Evolutionary conservation across 2,113 vertebrate species (phyloP).

Genomic region (Coturnix japonica): DNA sequence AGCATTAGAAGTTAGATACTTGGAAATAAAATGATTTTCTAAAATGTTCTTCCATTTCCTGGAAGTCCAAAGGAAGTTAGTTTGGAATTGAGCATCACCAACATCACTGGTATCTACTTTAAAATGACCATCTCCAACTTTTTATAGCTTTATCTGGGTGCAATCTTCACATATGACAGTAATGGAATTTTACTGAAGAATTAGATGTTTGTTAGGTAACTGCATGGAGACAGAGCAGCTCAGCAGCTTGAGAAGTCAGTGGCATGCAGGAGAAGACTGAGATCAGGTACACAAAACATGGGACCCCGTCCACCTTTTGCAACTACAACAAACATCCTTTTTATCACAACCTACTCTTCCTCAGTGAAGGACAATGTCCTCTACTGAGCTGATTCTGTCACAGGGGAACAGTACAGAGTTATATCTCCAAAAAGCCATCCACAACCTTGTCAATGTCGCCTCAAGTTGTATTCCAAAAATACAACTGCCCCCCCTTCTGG

Average conservation of each 20-base stretch:
- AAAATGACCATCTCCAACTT: not conserved
- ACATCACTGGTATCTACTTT: not conserved
- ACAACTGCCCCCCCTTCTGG: constrained; percentile 54
- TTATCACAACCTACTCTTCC: not conserved
- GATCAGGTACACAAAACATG: not conserved
- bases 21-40: constrained; percentile 12
- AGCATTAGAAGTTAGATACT: not conserved
- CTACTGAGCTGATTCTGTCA: not conserved
- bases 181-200: constrained; percentile 16
- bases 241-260: not conserved
- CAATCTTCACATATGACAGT: not conserved
- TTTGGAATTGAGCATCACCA: not conserved
- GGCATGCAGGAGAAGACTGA: not conserved
- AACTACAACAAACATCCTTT: not conserved
- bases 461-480: constrained; percentile 19
- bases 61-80: not conserved
- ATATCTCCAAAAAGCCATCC: not conserved
- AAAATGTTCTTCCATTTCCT: not conserved
- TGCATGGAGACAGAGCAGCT: not conserved
- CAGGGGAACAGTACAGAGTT: not conserved
- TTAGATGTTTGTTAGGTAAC: not conserved
- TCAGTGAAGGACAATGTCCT: not conserved
- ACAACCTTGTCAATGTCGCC: not conserved
- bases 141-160: constrained; percentile 37
- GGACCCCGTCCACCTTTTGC: not conserved